A percentile compares a stretch with the other conserved stretches of the same genome.
phyloP scores from a whole-genome alignment of 2,113 vertebrate genomes.

The Eulacestoma nigropectus region DNA sequence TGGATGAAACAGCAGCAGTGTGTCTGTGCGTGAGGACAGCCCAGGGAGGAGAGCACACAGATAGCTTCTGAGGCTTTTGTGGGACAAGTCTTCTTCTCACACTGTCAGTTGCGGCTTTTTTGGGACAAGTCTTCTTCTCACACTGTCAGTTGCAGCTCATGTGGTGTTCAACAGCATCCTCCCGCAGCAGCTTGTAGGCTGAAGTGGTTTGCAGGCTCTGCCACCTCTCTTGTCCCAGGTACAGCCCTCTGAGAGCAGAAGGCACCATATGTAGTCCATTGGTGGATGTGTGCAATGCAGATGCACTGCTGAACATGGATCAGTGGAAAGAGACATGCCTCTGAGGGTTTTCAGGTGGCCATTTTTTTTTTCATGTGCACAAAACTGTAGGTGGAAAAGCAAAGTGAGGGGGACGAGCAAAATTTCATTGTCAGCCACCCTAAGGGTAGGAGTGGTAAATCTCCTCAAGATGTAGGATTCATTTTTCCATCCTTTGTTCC shows the following conservation, averaged over 20 bases:
- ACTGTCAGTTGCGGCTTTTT: background rate
- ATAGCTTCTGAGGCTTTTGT: background rate
- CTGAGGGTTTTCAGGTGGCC: background rate
- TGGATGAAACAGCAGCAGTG: background rate
- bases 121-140: background rate
- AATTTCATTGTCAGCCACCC: background rate
- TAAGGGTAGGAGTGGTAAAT: background rate
- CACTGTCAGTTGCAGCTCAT: background rate
- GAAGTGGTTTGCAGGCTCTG: background rate
- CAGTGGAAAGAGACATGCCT: background rate
- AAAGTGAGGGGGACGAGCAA: background rate
- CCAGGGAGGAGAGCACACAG: too few relatives aligned
- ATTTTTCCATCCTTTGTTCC: background rate
- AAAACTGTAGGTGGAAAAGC: background rate
- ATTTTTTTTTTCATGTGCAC: background rate
- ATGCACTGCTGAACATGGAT: background rate
- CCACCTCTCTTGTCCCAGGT: background rate
- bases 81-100: background rate
- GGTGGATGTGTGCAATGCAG: background rate
- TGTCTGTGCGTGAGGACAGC: background rate
- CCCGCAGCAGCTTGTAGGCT: background rate
- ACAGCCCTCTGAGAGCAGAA: background rate
- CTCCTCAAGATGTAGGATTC: background rate
- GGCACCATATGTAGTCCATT: background rate
- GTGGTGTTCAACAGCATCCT: background rate